phyloP scores from a whole-genome alignment of 92 coral and sea anemone genomes.

The Umimayanthus kanabou region DNA sequence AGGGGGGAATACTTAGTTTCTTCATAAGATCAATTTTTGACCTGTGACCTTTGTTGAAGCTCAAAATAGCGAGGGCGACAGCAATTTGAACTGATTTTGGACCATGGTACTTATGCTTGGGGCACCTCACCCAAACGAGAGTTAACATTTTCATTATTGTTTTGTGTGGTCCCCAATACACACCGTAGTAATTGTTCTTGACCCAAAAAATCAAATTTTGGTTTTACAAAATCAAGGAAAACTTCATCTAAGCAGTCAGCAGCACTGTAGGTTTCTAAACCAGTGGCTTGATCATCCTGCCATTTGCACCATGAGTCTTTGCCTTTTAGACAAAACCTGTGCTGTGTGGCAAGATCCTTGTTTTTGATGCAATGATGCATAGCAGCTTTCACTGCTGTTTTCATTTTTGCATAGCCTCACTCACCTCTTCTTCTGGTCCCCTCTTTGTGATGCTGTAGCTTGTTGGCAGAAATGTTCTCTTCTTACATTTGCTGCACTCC shows the following conservation, averaged over 20 bases:
- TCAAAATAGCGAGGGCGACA: too few species aligned
- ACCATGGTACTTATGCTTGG: too few species aligned
- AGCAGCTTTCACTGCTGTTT: conserved; percentile 4
- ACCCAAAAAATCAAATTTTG: too few species aligned
- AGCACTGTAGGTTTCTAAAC: not conserved
- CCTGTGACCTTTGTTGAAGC: too few species aligned
- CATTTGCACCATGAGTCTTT: conserved; percentile 11
- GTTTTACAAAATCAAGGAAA: not conserved
- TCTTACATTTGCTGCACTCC: conserved; percentile 10
- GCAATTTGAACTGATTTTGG: too few species aligned
- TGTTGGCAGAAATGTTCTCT: conserved; percentile 31
- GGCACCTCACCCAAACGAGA: too few species aligned
- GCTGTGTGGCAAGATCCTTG: not conserved
- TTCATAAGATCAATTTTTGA: too few species aligned
- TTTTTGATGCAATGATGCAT: not conserved
- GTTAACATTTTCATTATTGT: too few species aligned
- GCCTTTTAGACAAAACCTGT: conserved; percentile 5
- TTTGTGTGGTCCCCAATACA: too few species aligned
- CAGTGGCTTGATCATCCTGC: conserved; percentile 14
- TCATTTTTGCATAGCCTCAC: conserved; percentile 2
- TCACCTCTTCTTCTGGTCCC: conserved; percentile 29
- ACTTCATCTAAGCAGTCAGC: not conserved
- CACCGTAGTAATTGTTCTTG: too few species aligned
- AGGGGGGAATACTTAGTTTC: not conserved
- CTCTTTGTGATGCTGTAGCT: conserved; percentile 35